Evolutionary conservation across 2,888 invertebrate genomes (phyloP).

Genomic region (Cataglyphis albicans): DNA sequence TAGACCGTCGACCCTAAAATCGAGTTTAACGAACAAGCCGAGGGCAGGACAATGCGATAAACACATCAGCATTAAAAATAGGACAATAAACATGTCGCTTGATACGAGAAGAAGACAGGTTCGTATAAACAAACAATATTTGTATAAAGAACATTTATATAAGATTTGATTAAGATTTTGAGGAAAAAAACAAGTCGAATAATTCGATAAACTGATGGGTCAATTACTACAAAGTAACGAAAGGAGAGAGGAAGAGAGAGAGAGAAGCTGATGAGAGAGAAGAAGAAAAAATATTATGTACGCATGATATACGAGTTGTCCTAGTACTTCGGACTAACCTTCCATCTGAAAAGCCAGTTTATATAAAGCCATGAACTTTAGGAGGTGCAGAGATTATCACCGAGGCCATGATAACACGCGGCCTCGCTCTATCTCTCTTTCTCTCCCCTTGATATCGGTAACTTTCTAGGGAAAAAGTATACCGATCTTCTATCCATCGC

Average conservation of each 20-base stretch:
- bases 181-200: constrained; percentile 56
- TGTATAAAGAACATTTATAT: constrained; percentile 55
- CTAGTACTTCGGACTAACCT: constrained; percentile 71
- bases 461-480: neutral
- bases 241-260: neutral
- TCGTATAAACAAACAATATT: constrained; percentile 10
- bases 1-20: constrained; percentile 9
- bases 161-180: constrained; percentile 55
- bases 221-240: neutral
- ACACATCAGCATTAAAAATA: neutral
- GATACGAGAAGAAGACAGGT: neutral
- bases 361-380: constrained; percentile 74
- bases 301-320: constrained; percentile 40
- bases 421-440: constrained; percentile 10
- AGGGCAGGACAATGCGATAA: neutral
- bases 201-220: constrained; percentile 37
- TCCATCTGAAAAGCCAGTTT: constrained; percentile 61
- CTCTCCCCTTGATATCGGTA: constrained; percentile 5
- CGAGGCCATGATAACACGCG: constrained; percentile 63
- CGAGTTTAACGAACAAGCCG: neutral
- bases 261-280: neutral
- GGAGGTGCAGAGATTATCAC: constrained; percentile 72
- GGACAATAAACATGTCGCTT: neutral
- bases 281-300: constrained; percentile 19
- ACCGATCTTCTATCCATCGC: neutral